Conservation (phyloP, 1,140 invertebrate genomes). For the Chymomyza costata region DNA sequence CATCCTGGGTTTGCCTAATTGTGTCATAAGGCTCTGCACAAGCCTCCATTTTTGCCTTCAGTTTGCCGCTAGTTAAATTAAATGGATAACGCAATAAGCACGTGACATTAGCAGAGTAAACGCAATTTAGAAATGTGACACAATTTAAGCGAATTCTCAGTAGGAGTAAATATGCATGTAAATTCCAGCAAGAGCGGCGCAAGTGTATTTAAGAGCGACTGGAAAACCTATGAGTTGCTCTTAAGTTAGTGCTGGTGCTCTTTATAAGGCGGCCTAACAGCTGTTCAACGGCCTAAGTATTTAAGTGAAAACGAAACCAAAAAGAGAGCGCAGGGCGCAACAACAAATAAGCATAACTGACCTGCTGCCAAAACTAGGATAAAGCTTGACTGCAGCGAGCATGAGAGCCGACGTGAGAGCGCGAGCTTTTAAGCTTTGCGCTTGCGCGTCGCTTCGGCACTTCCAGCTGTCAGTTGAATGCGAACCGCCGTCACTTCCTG, state of each 20-base stretch:
- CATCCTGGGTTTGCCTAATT: too few species aligned
- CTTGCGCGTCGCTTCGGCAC: conserved; percentile 14
- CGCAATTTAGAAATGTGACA: conserved; percentile 58
- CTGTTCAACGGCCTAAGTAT: conserved; percentile 21
- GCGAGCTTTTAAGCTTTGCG: neutral
- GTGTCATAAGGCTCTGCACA: too few species aligned
- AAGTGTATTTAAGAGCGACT: conserved; percentile 35
- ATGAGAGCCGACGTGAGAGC: conserved; percentile 1
- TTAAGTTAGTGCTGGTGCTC: too few species aligned
- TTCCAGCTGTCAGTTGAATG: conserved; percentile 43
- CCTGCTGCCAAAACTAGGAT: conserved; percentile 40
- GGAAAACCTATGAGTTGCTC: conserved; percentile 25
- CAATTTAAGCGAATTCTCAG: conserved; percentile 30
- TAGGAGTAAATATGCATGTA: conserved; percentile 5
- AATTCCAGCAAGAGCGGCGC: conserved; percentile 14
- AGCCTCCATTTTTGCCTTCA: too few species aligned
- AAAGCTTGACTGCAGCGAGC: conserved; percentile 4
- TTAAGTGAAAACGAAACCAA: conserved; percentile 20
- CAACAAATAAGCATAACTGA: conserved; percentile 41
- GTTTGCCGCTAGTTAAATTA: conserved; percentile 21
- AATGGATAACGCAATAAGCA: conserved; percentile 43
- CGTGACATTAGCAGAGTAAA: conserved; percentile 50
- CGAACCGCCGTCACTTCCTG: conserved; percentile 29
- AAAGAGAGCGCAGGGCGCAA: neutral
- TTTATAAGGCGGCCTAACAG: conserved; percentile 22